Evolutionary conservation across 2,888 invertebrate genomes (phyloP), one percentile per base, ranked within the genome.

Genomic region (Plusia festucae): DNA sequence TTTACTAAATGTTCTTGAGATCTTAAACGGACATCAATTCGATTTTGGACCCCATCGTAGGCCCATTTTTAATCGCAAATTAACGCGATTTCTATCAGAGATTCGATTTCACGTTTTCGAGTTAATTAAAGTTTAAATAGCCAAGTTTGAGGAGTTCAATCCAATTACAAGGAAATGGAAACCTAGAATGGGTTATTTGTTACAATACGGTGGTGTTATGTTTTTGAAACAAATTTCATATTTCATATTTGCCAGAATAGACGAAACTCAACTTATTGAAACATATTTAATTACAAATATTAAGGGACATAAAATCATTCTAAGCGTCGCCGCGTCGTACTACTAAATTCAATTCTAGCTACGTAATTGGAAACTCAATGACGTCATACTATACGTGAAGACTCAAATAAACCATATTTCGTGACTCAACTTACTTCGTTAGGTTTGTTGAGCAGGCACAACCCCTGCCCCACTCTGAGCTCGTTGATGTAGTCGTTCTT

Each of bases 371-470:
- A 18, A 46, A 46, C 46, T 18, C 11, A 18, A 11, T 18, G n/a
- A n/a, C n/a, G 8, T 49, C 46, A 0, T 7, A 8, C 1, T n/a
- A 40, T 40, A n/a, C 40, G 18, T 18, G 16, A 2, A 18, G 18
- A 18, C 9, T 20, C 11, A 11, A 9, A 9, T 44, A 11, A 2
- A 49, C 20, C 20, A 46, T 46, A 46, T 1, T 16, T 49, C 2
- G 9, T 11, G 46, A 7, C 15, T 15, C n/a, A 40, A 40, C 93
- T 90, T 87, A 97, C 98, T 97, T 98, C 98, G 92, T 99, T 99
- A 56, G 99, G 99, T 91, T 98, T 98, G 91, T 99, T 99, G 70
- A 99, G 96, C 82, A 99, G 96, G 92, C 99, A 99, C 78, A 99
- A 96, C 44, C 98, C 98, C 85, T 98, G 97, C 22, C 98, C 99